Percentiles rank a stretch among this genome's conserved stretches.
These are phyloP conservation scores for Drosophila fungiperda DNA, from an alignment of 2,888 invertebrate species.

Conservation along the genomic window DNA sequence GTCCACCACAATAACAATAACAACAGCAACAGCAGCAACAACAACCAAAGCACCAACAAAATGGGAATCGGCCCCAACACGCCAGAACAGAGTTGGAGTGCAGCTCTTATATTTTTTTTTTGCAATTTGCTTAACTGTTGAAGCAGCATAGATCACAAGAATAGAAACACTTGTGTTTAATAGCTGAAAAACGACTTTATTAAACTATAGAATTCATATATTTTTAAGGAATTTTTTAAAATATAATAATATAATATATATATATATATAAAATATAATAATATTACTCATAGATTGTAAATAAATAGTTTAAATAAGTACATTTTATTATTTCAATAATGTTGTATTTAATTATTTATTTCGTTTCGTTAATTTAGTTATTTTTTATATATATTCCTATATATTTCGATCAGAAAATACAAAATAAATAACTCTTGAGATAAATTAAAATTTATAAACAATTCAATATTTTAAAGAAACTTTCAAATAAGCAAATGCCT, in stretches of 20 bases:
- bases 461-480: neutral
- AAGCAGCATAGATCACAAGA: conserved; percentile 34
- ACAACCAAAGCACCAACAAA: conserved; percentile 36
- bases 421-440: neutral
- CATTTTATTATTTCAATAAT: neutral
- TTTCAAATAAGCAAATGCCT: neutral
- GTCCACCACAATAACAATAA: conserved; percentile 51
- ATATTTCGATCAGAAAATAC: neutral
- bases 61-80: conserved; percentile 27
- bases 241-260: too few species aligned
- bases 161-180: conserved; percentile 34
- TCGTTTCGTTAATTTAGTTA: too few species aligned
- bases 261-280: neutral
- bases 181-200: neutral
- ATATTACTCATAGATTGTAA: too few species aligned
- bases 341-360: neutral
- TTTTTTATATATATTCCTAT: neutral
- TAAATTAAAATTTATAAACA: neutral
- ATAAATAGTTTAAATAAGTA: neutral
- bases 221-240: accelerated
- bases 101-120: conserved; percentile 47
- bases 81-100: conserved; percentile 25
- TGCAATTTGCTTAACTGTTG: conserved; percentile 54
- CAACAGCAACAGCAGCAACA: conserved; percentile 30
- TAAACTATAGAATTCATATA: neutral